Percentiles rank a stretch among this genome's conserved stretches.
phyloP scores from a whole-genome alignment of 2,888 invertebrate genomes.

The Tridacna crocea region DNA sequence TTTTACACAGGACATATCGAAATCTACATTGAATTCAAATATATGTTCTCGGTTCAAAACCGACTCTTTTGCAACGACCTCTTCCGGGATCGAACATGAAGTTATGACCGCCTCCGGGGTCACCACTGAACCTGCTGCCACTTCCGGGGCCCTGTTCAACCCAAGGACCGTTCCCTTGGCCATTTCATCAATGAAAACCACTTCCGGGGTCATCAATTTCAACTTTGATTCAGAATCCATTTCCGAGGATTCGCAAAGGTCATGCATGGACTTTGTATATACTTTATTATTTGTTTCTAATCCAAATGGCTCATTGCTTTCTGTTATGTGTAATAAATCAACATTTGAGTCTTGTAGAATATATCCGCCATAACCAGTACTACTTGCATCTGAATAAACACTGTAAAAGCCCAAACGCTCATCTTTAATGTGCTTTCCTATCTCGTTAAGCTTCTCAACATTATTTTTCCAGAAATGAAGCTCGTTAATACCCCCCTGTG shows the following conservation, averaged over 20 bases:
- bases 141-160: background rate
- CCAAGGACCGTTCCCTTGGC: background rate
- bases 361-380: conserved; percentile 15
- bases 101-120: conserved; percentile 5
- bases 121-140: background rate
- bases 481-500: background rate
- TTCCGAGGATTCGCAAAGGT: background rate
- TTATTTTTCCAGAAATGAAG: conserved; percentile 7
- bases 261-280: background rate
- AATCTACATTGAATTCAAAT: background rate
- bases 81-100: background rate
- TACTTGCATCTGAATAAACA: conserved; percentile 14
- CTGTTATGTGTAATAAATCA: background rate
- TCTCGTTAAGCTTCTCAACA: background rate
- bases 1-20: background rate
- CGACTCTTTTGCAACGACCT: background rate
- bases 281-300: background rate
- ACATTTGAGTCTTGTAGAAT: background rate
- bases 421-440: background rate
- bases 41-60: background rate
- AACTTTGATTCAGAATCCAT: background rate
- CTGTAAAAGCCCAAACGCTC: background rate
- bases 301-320: background rate
- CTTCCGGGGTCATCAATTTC: background rate
- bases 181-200: background rate